A percentile compares a stretch with the other conserved stretches of the same genome.
Conservation (phyloP, 2,797 vertebrate genomes). For the Takifugu rubripes region DNA sequence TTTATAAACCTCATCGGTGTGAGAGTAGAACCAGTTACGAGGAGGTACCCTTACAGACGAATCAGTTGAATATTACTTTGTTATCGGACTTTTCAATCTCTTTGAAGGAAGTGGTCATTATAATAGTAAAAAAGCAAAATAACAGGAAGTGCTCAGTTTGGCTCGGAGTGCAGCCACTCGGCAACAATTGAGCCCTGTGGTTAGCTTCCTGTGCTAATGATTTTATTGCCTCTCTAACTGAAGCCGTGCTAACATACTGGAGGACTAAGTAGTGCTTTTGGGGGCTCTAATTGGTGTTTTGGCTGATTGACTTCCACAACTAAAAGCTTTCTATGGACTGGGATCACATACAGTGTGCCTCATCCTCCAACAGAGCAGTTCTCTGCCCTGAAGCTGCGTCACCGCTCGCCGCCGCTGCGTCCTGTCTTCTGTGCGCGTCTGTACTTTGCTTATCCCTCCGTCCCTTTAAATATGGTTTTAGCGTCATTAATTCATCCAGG, state of each 20-base stretch:
- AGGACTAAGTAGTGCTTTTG: constrained; percentile 43
- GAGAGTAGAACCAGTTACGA: too few species aligned
- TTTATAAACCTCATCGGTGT: too few species aligned
- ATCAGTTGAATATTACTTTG: too few species aligned
- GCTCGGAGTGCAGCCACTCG: constrained; percentile 37
- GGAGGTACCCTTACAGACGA: too few species aligned
- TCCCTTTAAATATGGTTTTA: constrained; percentile 59
- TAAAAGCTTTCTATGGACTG: constrained; percentile 55
- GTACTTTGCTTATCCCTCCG: constrained; percentile 37
- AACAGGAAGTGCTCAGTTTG: constrained; percentile 1
- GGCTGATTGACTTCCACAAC: constrained; percentile 52
- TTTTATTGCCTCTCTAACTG: constrained; percentile 41
- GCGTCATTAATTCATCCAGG: constrained; percentile 61
- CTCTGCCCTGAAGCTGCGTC: constrained; percentile 8
- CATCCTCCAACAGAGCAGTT: not conserved
- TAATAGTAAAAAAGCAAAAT: constrained; percentile 10
- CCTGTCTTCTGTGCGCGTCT: constrained; percentile 21
- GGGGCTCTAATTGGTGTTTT: constrained; percentile 50
- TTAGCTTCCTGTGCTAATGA: constrained; percentile 56
- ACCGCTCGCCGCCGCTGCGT: constrained; percentile 12
- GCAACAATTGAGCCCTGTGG: constrained; percentile 52
- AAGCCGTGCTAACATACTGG: constrained; percentile 46
- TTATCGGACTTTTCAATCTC: too few species aligned
- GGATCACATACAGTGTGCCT: constrained; percentile 32
- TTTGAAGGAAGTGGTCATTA: too few species aligned